Base-by-base conservation (phyloP, 1,140 invertebrate genomes). In the Aethina tumida region DNA sequence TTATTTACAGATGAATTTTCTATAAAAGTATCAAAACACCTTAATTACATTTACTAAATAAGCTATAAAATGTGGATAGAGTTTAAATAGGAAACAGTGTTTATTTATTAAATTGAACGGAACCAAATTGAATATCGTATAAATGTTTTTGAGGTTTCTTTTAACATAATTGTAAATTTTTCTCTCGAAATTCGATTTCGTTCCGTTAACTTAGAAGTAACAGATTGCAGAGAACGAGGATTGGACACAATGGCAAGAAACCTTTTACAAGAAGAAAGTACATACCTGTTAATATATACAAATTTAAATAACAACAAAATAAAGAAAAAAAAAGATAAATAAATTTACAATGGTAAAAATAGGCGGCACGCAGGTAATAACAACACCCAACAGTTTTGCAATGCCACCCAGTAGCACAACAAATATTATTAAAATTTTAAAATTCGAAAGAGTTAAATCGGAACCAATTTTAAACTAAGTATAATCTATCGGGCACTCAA, bases 251-350 rank as follows among this genome's bases (percentile, higher is more conserved):
- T 10, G 24, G 24, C 14, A 26, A 13, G 24, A 26, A 26, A 26
- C 24, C 24, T 5, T 9, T n/a, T 13, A 1, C 22, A 10, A 5
- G 14, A 8, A 10, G 12, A 19, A 24, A 10, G 10, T 1, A 24
- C 12, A 25, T 14, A 14, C n/a, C 12, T 8, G 7, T 30, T 26
- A 30, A 38, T 49, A 50, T 50, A 22, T 47, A 50, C 45, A 50
- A 39, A 49, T 43, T 43, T 46, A 49, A 43, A 43, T 34, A 37
- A 43, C n/a, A n/a, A 43, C 27, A 38, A 32, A 33, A 35, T 21
- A 39, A 44, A 34, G 25, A 44, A 20, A 37, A 22, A 41, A 46
- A 29, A 15, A 30, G 43, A 49, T 49, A 49, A 49, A 49, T 50
- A 41, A 50, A 47, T 47, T 41, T 34, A 18, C 34, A 42, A 39